Base-by-base conservation (phyloP, 2,113 vertebrate genomes). In the Toxostoma redivivum region DNA sequence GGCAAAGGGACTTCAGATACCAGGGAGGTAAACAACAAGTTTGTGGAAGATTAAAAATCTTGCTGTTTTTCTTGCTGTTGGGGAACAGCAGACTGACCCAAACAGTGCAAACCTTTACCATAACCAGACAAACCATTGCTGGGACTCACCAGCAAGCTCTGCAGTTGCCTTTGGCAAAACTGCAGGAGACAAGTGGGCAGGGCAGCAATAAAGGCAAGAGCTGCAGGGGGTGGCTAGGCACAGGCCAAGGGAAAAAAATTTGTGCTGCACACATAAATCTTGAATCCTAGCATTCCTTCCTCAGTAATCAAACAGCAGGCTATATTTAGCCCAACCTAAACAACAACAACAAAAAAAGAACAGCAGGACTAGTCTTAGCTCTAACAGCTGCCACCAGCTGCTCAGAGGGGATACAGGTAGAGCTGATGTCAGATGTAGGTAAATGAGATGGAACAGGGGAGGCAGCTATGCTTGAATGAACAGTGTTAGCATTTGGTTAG, bases 281-380 rank as follows among this genome's bases (percentile, higher is more conserved):
- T 44, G 64, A 78, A 66, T 67, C 57, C 72, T 94, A 78, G 57
- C 81, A 92, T 90, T 95, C 81, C 62, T 83, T 35, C 71, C 66
- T 30, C 3, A 1, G 66, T n/a, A 94, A 84, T 92, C 86, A 91
- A 93, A 81, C 58, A 62, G 86, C 67, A 71, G 64, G 67, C 78
- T 95, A 91, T 94, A 92, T 97, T 95, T 95, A 96, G 79, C 79
- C 24, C 64, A 94, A 88, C 79, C 78, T 94, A 97, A 97, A 95
- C 79, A 96, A 92, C 78, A 93, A 78, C 65, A 94, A 86, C 62
- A 88, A 92, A 84, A 88, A 92, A 85, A 70, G 74, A 94, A 72
- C 74, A 82, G 91, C 89, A 95, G 79, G 72, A 65, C 35, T 64
- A 50, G 71, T 58, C 74, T 73, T 45, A 77, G 80, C 76, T 90